Percentiles rank a stretch among this genome's conserved stretches.
Evolutionary conservation across 2,797 vertebrate genomes (phyloP).

Genomic region (Clarias laeviceps): DNA sequence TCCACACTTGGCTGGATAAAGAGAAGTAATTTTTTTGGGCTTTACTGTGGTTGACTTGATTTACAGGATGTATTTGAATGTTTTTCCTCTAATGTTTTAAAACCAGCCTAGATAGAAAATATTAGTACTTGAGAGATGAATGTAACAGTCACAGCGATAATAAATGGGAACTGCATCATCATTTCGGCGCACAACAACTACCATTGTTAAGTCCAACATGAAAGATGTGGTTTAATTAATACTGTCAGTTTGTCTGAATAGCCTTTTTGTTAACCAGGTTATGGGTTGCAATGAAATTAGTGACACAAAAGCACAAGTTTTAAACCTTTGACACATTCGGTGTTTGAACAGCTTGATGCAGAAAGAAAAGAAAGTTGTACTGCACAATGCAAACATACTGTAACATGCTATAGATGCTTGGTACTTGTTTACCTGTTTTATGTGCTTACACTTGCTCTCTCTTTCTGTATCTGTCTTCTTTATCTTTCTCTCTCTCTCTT

Average conservation of each 20-base stretch:
- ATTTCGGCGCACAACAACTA: not conserved
- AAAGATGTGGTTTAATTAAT: not conserved
- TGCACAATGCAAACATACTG: not conserved
- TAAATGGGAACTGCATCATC: not conserved
- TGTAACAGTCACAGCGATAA: not conserved
- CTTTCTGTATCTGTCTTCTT: not conserved
- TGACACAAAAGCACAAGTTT: not conserved
- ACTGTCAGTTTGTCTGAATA: not conserved
- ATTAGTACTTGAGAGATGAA: not conserved
- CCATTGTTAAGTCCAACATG: not conserved
- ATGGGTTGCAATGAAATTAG: not conserved
- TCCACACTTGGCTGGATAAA: not conserved
- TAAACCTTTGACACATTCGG: not conserved
- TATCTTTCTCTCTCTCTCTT: not conserved
- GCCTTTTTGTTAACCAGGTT: not conserved
- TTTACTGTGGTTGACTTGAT: not conserved
- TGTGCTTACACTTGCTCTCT: not conserved
- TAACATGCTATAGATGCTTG: not conserved
- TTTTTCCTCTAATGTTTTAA: not conserved
- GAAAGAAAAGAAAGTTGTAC: not conserved
- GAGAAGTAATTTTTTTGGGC: not conserved
- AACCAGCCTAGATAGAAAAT: not conserved
- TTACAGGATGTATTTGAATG: not conserved
- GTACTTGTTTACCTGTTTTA: conserved; percentile 2
- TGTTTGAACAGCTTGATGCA: too few species aligned